These are phyloP conservation scores for Hypsopygia costalis DNA, from an alignment of 2,888 invertebrate species.

Conservation along the genomic window DNA sequence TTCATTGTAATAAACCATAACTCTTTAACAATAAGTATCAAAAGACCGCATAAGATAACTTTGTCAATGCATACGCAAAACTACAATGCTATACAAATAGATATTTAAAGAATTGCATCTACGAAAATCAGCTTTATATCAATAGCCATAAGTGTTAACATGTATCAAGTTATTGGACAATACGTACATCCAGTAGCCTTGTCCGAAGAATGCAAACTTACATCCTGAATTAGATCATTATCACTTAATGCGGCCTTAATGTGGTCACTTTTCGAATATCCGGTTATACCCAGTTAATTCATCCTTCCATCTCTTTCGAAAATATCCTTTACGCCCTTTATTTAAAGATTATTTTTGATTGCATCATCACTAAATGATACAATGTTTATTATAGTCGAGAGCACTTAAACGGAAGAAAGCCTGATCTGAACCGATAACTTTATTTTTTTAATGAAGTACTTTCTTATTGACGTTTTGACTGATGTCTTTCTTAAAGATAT, in stretches of 20 bases:
- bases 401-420: slow-evolving; percentile 32
- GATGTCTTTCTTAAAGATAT: neutral
- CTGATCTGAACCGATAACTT: slow-evolving; percentile 16
- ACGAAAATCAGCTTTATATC: neutral
- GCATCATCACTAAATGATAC: slow-evolving; percentile 30
- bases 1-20: slow-evolving; percentile 14
- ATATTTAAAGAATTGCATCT: neutral
- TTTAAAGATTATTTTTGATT: slow-evolving; percentile 18
- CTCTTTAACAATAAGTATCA: rapidly evolving
- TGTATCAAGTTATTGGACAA: neutral
- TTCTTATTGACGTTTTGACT: slow-evolving; percentile 10
- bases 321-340: neutral
- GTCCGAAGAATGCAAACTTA: slow-evolving; percentile 48
- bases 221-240: slow-evolving; percentile 69
- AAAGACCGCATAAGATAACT: neutral
- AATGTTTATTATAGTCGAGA: slow-evolving; percentile 47
- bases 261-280: slow-evolving; percentile 46
- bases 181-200: slow-evolving; percentile 16
- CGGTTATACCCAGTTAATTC: slow-evolving; percentile 29
- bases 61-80: neutral
- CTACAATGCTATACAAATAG: neutral
- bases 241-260: slow-evolving; percentile 56
- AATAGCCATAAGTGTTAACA: neutral
- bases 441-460: slow-evolving; percentile 26
- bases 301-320: neutral